Evolutionary conservation across 2,797 vertebrate species (phyloP), one percentile per base, ranked within the genome.

Genomic region (Cottoperca gobio): DNA sequence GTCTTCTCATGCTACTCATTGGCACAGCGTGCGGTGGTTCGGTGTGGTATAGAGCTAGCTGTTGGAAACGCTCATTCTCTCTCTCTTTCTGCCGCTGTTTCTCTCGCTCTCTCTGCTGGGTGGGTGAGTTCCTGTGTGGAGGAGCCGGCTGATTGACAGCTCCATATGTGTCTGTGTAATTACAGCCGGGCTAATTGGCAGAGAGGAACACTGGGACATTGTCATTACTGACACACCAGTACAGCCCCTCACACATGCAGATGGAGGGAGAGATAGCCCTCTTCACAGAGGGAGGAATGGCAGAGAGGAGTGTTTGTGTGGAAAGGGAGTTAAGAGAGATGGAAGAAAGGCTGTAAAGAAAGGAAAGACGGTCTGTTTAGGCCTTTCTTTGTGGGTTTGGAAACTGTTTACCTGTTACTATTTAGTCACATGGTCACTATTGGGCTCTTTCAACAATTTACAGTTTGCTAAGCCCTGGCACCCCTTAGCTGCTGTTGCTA

Each of bases 131-230:
- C 92, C 92, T 93, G 88, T 91, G 92, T 84, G 87, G 89, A 91
- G 90, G 81, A 88, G 85, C 80, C 49, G 8, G 26, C 13, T 94
- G 95, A 95, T 92, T 94, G 95, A 93, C 94, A 92, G 92, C 94
- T 93, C 93, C 93, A 92, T 94, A 91, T 93, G 93, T 92, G 92
- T 91, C 92, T 92, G 90, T 93, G 93, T 95, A 95, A 95, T 95
- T 95, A 95, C 65, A 86, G 87, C 80, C 67, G 72, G 81, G 88
- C 93, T 95, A 95, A 95, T 95, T 95, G 93, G 91, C 92, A 91
- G 91, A 91, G 89, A 92, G 91, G 93, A 94, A 94, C 90, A 89
- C 91, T 86, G 90, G 91, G 92, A 94, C 90, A 90, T 91, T 94
- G 93, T 95, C 92, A 95, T 95, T 94, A 95, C 87, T 86, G 92